Conservation (phyloP, 2,113 vertebrate genomes). For the Lynx canadensis region DNA sequence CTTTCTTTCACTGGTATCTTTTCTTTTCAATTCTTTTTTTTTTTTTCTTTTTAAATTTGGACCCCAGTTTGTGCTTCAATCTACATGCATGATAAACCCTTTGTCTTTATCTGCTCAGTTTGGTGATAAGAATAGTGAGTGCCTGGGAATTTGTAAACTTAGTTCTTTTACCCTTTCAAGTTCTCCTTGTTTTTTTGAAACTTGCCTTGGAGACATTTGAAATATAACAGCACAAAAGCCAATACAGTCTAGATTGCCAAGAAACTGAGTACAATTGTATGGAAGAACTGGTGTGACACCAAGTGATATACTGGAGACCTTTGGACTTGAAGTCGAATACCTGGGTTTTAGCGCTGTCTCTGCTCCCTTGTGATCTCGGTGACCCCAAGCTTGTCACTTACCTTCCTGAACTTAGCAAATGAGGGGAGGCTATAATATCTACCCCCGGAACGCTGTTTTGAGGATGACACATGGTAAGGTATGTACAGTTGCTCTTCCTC, state of each 20-base stretch:
- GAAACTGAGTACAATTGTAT: not conserved
- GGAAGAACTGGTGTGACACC: not conserved
- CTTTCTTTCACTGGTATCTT: not conserved
- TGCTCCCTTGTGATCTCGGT: no score
- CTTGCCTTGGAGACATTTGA: not conserved
- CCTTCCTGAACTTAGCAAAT: not conserved
- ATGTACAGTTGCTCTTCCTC: not conserved
- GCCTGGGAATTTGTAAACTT: not conserved
- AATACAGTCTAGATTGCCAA: not conserved
- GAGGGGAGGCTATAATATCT: not conserved
- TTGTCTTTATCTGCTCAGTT: not conserved
- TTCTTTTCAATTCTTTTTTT: not conserved
- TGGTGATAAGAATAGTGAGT: not conserved
- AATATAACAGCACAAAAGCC: not conserved
- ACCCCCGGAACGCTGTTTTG: not conserved
- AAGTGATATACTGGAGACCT: not conserved
- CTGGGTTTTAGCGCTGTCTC: not conserved
- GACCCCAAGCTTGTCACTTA: not conserved
- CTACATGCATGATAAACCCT: not conserved
- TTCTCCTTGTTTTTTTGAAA: not conserved
- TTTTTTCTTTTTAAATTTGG: slow-evolving; percentile 4
- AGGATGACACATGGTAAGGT: not conserved
- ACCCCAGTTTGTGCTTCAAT: not conserved
- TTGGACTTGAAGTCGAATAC: not conserved
- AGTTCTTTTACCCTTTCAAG: not conserved